A percentile compares a stretch with the other conserved stretches of the same genome.
Evolutionary conservation across 2,113 vertebrate genomes (phyloP).

Genomic region (Rhynchomys soricoides): DNA sequence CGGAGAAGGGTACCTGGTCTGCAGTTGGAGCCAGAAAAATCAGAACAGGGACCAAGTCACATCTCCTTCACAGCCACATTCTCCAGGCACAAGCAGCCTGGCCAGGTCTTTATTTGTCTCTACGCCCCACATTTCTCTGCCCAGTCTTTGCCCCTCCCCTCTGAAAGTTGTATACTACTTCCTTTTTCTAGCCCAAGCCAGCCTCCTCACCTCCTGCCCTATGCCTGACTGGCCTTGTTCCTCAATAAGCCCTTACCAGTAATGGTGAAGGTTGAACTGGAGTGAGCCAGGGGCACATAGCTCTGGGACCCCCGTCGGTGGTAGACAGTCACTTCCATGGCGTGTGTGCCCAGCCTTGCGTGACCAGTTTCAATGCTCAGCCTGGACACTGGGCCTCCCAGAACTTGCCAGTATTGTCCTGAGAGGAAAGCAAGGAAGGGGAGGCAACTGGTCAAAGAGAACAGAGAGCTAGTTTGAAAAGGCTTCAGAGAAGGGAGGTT

Average conservation of each 20-base stretch:
- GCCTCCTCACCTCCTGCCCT: background rate
- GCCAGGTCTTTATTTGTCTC: background rate
- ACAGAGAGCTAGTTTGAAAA: background rate
- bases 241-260: slow-evolving; percentile 87
- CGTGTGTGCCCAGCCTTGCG: slow-evolving; percentile 90
- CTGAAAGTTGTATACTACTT: background rate
- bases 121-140: slow-evolving; percentile 14
- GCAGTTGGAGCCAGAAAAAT: slow-evolving; percentile 22
- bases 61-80: background rate
- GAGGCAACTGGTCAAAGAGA: background rate
- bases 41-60: background rate
- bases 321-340: slow-evolving; percentile 95
- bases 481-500: background rate
- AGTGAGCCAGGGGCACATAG: slow-evolving; percentile 92
- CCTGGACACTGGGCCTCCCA: slow-evolving; percentile 90
- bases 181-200: background rate
- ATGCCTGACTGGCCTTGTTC: background rate
- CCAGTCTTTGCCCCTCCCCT: slow-evolving; percentile 18
- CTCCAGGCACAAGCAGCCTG: background rate
- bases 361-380: slow-evolving; percentile 90
- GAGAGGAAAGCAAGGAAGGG: slow-evolving; percentile 1
- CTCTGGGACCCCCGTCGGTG: slow-evolving; percentile 90
- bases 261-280: slow-evolving; percentile 90
- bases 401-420: slow-evolving; percentile 96
- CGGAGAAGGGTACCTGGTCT: slow-evolving; percentile 94